Evolutionary conservation across 2,888 invertebrate genomes (phyloP), one percentile per base, ranked within the genome.

Genomic region (Micropterix aruncella): DNA sequence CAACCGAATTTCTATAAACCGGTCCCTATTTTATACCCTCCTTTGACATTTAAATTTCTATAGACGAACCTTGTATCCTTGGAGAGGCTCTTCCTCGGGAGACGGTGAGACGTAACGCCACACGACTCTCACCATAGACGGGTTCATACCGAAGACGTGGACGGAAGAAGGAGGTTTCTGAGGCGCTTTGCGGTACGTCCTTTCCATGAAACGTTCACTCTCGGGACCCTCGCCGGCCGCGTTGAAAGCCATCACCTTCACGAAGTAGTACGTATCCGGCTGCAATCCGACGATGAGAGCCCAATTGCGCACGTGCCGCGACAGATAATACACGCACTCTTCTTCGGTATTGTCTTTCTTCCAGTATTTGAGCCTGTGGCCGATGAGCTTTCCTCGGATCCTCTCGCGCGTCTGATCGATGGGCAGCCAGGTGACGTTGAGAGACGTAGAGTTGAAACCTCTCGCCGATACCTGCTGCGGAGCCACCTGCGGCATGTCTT

Each of bases 221-320:
- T 95, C 94, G 0, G 93, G 91, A 2, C 95, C 95, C 62, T 93
- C 93, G 2, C 96, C 96, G 2, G 95, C 96, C 0, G 87, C 80
- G 68, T 96, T 96, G 57, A 90, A 95, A 0, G 91, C 94, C 91
- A 95, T 94, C 2, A 90, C 86, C 72, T 92, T 90, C 1, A 96
- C 91, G 56, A 75, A 84, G 65, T 97, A 97, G 59, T 92, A 88
- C 0, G 88, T 92, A 60, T 95, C 86, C 0, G 94, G 91, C 55
- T 88, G 82, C 41, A 97, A 69, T 52, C 95, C 96, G 9, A 96
- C 93, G 56, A 97, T 88, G 2, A 93, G 70, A 1, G 94, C 90
- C 82, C 87, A 85, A 44, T 87, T 80, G 43, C 81, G 75, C 1
- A 83, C 87, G 2, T 84, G 84, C 48, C 92, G 77, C 7, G 91